Conservation (phyloP, 1,140 invertebrate genomes). For the Homarus americanus region DNA sequence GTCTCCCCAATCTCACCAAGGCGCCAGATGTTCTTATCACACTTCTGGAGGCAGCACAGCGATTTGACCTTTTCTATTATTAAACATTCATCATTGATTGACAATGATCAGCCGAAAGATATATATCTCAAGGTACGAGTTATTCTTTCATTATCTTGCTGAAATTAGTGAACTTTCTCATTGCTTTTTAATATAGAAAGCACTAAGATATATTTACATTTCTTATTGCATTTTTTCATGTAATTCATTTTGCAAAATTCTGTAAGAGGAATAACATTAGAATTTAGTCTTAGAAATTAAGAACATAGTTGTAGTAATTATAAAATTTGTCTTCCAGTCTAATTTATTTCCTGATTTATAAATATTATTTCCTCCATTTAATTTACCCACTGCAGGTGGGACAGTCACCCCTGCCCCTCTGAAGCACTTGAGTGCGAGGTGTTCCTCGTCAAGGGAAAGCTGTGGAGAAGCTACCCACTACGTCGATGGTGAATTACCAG, state of each 20-base stretch:
- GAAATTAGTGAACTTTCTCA: not conserved
- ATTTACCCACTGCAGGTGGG: constrained; percentile 82
- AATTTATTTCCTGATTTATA: not conserved
- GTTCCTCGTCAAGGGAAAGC: constrained; percentile 83
- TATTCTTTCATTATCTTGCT: not conserved
- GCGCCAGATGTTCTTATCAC: constrained; percentile 83
- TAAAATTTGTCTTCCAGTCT: not conserved
- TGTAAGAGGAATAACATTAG: too few relatives aligned
- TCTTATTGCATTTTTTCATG: too few relatives aligned
- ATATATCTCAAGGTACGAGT: constrained; percentile 83
- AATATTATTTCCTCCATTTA: not conserved
- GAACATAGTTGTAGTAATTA: not conserved
- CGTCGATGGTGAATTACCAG: constrained; percentile 83
- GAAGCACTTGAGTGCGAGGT: constrained; percentile 83
- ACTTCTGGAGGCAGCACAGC: constrained; percentile 87
- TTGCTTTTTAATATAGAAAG: too few relatives aligned
- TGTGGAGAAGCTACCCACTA: constrained; percentile 81
- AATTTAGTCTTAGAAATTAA: not conserved
- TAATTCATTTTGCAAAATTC: too few relatives aligned
- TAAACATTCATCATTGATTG: constrained; percentile 83
- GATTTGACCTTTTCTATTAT: constrained; percentile 90
- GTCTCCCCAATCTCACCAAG: constrained; percentile 84
- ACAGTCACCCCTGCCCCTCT: constrained; percentile 83
- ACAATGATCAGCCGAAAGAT: constrained; percentile 83
- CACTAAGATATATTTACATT: not conserved